phyloP scores from a whole-genome alignment of 2,888 invertebrate species.

The Amorpha juglandis region DNA sequence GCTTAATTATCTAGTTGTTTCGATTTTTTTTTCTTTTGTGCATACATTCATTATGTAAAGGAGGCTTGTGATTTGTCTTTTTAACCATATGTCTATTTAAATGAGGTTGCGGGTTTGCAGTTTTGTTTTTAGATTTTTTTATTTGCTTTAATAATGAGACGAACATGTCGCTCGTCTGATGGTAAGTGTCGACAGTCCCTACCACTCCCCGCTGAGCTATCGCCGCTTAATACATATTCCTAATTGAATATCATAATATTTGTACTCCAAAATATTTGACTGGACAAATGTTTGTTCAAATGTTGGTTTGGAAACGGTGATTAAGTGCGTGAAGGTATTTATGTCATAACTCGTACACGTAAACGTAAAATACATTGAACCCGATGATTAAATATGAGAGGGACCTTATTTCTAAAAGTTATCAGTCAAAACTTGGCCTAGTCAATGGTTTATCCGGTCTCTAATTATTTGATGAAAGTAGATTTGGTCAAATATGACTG shows the following conservation, averaged over 20 bases:
- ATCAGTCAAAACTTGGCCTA: too few relatives aligned
- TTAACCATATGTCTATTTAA: not conserved
- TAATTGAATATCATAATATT: constrained; percentile 8
- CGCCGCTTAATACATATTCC: not conserved
- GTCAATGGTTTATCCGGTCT: too few relatives aligned
- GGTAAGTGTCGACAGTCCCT: too few relatives aligned
- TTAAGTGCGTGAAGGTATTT: not conserved
- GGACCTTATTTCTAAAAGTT: too few relatives aligned
- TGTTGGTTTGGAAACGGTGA: constrained; percentile 2
- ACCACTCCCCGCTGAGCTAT: too few relatives aligned
- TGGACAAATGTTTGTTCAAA: not conserved
- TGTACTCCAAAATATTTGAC: not conserved
- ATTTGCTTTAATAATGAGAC: too few relatives aligned
- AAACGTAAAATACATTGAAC: too few relatives aligned
- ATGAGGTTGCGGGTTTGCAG: constrained; percentile 1
- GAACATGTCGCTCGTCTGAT: too few relatives aligned
- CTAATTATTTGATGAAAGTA: too few relatives aligned
- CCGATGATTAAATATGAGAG: not conserved
- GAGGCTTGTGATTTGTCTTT: constrained; percentile 10
- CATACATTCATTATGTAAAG: constrained; percentile 20
- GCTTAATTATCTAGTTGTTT: constrained; percentile 40
- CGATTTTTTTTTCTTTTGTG: constrained; percentile 25
- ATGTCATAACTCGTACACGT: too few relatives aligned
- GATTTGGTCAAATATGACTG: too few relatives aligned
- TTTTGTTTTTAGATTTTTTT: not conserved